A percentile compares a stretch with the other conserved stretches of the same genome.
These are phyloP conservation scores for Germaria angustata DNA, from an alignment of 2,888 invertebrate genomes.

Conservation along the genomic window DNA sequence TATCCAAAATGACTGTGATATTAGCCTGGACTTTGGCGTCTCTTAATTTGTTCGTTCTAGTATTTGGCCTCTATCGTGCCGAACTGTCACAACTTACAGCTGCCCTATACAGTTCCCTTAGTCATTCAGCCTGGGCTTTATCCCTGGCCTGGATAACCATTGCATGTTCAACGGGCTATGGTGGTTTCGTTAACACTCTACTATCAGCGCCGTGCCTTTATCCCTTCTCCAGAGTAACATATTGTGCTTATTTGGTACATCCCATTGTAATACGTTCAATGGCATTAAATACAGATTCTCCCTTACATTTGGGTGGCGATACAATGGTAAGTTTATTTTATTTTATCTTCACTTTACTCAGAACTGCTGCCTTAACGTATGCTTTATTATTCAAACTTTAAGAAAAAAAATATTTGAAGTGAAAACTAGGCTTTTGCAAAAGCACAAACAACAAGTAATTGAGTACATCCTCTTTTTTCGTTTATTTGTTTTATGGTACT, in stretches of 20 bases:
- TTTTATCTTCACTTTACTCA: too few species aligned
- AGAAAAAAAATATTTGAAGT: not conserved
- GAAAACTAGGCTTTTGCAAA: too few species aligned
- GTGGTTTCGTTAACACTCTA: constrained; percentile 87
- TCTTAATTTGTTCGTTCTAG: constrained; percentile 85
- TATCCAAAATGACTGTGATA: constrained; percentile 85
- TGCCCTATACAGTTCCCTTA: constrained; percentile 89
- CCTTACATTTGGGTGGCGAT: constrained; percentile 89
- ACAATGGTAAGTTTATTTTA: constrained; percentile 86
- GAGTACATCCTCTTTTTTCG: too few species aligned
- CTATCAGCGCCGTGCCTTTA: constrained; percentile 89
- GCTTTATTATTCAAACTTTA: not conserved
- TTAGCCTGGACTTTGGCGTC: constrained; percentile 87
- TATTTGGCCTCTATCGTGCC: constrained; percentile 88
- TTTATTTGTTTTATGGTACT: too few species aligned
- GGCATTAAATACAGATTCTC: constrained; percentile 90
- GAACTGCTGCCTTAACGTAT: not conserved
- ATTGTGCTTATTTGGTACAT: constrained; percentile 92
- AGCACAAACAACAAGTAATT: too few species aligned
- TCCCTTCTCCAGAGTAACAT: constrained; percentile 92
- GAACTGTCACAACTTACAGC: constrained; percentile 86
- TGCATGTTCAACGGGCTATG: constrained; percentile 91
- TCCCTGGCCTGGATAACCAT: constrained; percentile 91
- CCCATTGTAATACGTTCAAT: constrained; percentile 90
- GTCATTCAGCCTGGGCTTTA: constrained; percentile 91